Conservation (phyloP, 2,888 invertebrate genomes). For the Morpho deidamia region DNA sequence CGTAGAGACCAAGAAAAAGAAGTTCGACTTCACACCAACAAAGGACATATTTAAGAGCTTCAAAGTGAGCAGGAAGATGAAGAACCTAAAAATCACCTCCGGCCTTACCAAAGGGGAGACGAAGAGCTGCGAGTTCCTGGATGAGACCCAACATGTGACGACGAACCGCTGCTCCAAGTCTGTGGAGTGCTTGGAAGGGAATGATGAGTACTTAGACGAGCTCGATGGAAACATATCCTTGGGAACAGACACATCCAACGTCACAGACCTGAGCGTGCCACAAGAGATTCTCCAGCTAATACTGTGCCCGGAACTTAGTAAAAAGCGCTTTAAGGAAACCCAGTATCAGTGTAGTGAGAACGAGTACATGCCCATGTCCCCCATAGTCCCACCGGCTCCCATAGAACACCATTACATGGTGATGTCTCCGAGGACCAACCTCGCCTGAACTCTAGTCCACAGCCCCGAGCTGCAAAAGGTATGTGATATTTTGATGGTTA, state of each 20-base stretch:
- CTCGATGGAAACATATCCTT: conserved; percentile 44
- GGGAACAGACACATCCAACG: conserved; percentile 26
- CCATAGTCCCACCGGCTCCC: conserved; percentile 47
- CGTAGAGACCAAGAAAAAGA: conserved; percentile 66
- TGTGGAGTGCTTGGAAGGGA: conserved; percentile 56
- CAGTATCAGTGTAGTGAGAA: conserved; percentile 36
- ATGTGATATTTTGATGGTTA: conserved; percentile 18
- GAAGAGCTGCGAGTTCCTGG: conserved; percentile 69
- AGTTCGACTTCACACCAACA: conserved; percentile 70
- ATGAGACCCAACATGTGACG: conserved; percentile 49
- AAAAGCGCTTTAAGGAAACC: conserved; percentile 39
- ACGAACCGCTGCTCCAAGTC: conserved; percentile 59
- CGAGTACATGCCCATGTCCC: conserved; percentile 68
- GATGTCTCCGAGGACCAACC: conserved; percentile 62
- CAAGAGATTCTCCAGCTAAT: conserved; percentile 63
- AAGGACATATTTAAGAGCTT: conserved; percentile 69
- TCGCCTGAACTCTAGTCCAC: conserved; percentile 42
- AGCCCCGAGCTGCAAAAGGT: neutral
- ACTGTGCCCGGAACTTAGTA: conserved; percentile 42
- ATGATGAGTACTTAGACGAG: conserved; percentile 42
- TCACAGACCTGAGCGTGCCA: conserved; percentile 44
- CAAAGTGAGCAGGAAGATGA: conserved; percentile 61
- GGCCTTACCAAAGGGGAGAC: conserved; percentile 54
- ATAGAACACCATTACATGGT: conserved; percentile 62
- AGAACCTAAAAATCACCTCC: conserved; percentile 52